Percentiles rank a stretch among this genome's conserved stretches.
Conservation (phyloP, 2,113 vertebrate genomes). For the Seriola aureovittata region DNA sequence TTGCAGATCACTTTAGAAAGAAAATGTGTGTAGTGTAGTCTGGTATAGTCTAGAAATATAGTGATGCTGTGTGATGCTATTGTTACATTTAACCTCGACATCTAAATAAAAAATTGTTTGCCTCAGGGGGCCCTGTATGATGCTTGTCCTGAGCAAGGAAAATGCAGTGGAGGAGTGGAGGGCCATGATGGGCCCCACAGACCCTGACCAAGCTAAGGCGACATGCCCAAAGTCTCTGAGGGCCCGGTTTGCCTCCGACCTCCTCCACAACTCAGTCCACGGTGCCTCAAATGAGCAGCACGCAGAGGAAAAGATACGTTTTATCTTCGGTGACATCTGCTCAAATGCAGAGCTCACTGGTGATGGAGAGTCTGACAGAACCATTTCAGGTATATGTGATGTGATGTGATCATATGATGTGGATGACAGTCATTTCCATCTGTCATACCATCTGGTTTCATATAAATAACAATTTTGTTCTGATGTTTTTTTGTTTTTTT, state of each 20-base stretch:
- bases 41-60: neutral
- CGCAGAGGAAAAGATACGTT: slow-evolving; percentile 77
- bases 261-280: slow-evolving; percentile 87
- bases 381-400: slow-evolving; percentile 61
- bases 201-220: slow-evolving; percentile 84
- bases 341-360: slow-evolving; percentile 43
- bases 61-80: too few relatives aligned
- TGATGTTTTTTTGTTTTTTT: neutral
- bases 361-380: slow-evolving; percentile 44
- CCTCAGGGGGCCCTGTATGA: slow-evolving; percentile 85
- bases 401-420: slow-evolving; percentile 19
- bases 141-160: slow-evolving; percentile 87
- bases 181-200: slow-evolving; percentile 86
- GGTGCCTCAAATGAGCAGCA: slow-evolving; percentile 82
- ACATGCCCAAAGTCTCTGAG: slow-evolving; percentile 84
- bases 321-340: slow-evolving; percentile 82
- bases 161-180: slow-evolving; percentile 90
- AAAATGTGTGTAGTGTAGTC: too few relatives aligned
- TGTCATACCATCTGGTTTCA: slow-evolving; percentile 34
- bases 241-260: slow-evolving; percentile 83
- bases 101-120: neutral
- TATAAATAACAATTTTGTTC: slow-evolving; percentile 1
- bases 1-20: neutral
- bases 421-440: slow-evolving; percentile 27
- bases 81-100: too few relatives aligned